Base-by-base conservation (phyloP, 2,888 invertebrate genomes). In the Timandra comae region DNA sequence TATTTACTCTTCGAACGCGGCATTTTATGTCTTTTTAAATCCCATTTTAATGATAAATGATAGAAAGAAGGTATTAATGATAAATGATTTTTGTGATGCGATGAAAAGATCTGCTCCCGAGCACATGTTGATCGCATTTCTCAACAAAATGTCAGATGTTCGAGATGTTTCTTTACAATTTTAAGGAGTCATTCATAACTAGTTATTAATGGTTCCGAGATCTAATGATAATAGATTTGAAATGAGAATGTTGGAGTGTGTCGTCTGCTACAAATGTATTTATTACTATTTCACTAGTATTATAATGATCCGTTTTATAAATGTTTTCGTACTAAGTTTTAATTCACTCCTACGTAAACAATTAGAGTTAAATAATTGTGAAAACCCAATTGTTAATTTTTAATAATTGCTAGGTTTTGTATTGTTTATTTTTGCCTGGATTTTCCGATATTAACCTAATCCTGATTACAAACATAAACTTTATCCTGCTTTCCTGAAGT, bases 11-110 rank as follows among this genome's bases (percentile, higher is more conserved):
- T 71, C 75, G 16, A 6, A 16, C 16, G 16, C 16, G 76, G 69
- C 82, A 82, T 85, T 80, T 84, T 84, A 78, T 80, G 75, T 82
- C 79, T 74, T 77, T 84, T 82, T 81, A 84, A 82, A 78, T 80
- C 82, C 81, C 80, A 81, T 85, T 85, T 71, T 45, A 63, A 71
- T 82, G 84, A 84, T 84, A 70, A 69, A 84, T 81, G 77, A 67
- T 6, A 3, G 16, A 16, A 16, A 3, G 16, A 16, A 16, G 4
- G 16, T 16, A 16, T 16, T 16, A 16, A 5, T 81, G 81, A 84
- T 84, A 65, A 72, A 82, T 80, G 79, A 69, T 68, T 43, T 44
- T 52, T 52, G 42, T 55, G 49, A 51, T n/a, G 67, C 64, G 84
- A 72, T 81, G 84, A 82, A 82, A 82, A 68, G 76, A 82, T 63